Evolutionary conservation across 2,113 vertebrate genomes (phyloP), one percentile per base, ranked within the genome.

Genomic region (Ascaphus truei): DNA sequence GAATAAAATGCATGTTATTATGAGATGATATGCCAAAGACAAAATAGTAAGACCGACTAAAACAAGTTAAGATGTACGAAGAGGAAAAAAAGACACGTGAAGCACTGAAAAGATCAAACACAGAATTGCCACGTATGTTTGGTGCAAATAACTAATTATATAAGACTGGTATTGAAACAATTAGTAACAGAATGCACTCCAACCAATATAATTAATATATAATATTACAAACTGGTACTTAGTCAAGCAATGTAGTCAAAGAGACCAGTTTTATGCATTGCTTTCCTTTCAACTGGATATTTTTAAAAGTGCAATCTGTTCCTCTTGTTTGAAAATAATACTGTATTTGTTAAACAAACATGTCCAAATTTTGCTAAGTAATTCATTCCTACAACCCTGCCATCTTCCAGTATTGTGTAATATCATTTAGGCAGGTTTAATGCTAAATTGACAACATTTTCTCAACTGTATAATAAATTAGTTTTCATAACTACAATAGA

Each of bases 1-100:
- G 66, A 60, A 69, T 26, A 60, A 69, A 69, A 69, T 69, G 23
- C 39, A 60, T 15, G 33, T 41, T 69, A 69, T 60, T 69, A 58
- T 29, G 33, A 47, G 25, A 60, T 60, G 56, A 69, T 51, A 58
- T 48, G 26, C 30, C 33, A 37, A 51, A 64, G 48, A 65, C 51
- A 20, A 53, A n/a, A 27, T 26, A 55, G 48, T 51, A 30, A 55
- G 37, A 30, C 62, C 2, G 16, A 37, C 34, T 52, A 29, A 16
- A 59, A 20, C 41, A 29, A 57, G 41, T 13, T 20, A 45, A 50
- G 31, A 48, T 34, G 34, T 59, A 13, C n/a, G n/a, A n/a, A 9
- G 43, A 37, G 22, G 31, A 52, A 36, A 51, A 36, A 36, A 23
- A 13, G 23, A 27, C 26, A 26, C 12, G 6, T 29, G 26, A 47